Evolutionary conservation across 2,797 vertebrate genomes (phyloP), one percentile per base, ranked within the genome.

Genomic region (Setipinna tenuifilis): DNA sequence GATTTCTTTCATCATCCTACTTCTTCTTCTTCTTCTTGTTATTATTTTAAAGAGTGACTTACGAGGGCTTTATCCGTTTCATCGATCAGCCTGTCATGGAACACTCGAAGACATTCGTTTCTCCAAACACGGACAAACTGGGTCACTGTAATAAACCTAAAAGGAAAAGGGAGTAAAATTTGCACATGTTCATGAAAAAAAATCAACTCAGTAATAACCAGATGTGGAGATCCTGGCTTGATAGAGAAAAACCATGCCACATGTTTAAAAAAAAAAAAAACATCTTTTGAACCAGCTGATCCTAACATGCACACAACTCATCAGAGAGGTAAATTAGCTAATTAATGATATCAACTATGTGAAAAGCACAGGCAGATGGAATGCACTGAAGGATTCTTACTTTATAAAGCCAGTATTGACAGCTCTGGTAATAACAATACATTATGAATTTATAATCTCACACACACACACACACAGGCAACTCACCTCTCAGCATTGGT

Each of bases 81-180:
- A 88, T 97, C 96, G 91, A 97, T 97, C 68, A 99, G 94, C 85
- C 98, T 95, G 93, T 99, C 98, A 11, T 98, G 97, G 90, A 99
- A 99, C 91, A 99, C 97, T 87, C 98, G 94, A 87, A 99, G 93
- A 89, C 97, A 98, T 87, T 99, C 98, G 35, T 99, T 99, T 90
- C 98, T 97, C 98, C 98, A 99, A 5, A 98, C 97, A 59, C 98
- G 95, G 82, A 97, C 96, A 96, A 99, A 99, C 88, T 98, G 96
- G 35, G 94, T 83, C 83, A 96, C 95, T 0, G 93, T 97, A 85
- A 94, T 93, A 94, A 98, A 98, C 91, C 98, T 99, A 87, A 21
- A 48, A 41, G 0, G 16, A 35, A 78, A 31, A 65, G 23, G 23
- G 7, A 65, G 61, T 65, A 23, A 41, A 41, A 5, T 61, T 61